phyloP scores from a whole-genome alignment of 2,113 vertebrate species.

The Panthera uncia region DNA sequence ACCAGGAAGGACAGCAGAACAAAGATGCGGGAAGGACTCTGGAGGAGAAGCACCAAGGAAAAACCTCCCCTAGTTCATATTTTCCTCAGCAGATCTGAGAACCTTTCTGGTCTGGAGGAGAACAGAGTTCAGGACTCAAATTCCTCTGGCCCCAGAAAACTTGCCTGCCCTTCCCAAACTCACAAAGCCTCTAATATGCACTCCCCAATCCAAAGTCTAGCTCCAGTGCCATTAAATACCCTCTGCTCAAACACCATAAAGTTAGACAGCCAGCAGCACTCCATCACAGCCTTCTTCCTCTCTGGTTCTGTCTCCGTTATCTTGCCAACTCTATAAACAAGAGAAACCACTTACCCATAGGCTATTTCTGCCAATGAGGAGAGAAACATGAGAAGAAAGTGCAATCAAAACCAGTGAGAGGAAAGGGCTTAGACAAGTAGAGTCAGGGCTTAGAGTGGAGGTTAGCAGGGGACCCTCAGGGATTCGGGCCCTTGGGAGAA shows the following conservation, averaged over 20 bases:
- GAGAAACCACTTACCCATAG: not conserved
- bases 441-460: not conserved
- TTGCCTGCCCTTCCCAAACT: not conserved
- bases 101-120: not conserved
- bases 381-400: not conserved
- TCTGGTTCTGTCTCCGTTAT: not conserved
- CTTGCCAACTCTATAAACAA: not conserved
- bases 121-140: not conserved
- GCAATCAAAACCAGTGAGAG: not conserved
- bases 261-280: not conserved
- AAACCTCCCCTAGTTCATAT: not conserved
- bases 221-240: not conserved
- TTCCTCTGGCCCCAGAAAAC: not conserved
- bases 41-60: not conserved
- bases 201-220: not conserved
- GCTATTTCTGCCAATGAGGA: not conserved
- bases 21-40: fast-evolving
- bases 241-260: not conserved
- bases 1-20: not conserved
- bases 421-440: too few species aligned
- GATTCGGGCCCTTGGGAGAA: too few species aligned
- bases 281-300: not conserved
- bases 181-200: not conserved
- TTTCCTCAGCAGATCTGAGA: not conserved
- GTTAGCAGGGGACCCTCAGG: not conserved